Percentiles rank a stretch among this genome's conserved stretches.
phyloP scores from a whole-genome alignment of 2,113 vertebrate species.

The Procapra przewalskii region DNA sequence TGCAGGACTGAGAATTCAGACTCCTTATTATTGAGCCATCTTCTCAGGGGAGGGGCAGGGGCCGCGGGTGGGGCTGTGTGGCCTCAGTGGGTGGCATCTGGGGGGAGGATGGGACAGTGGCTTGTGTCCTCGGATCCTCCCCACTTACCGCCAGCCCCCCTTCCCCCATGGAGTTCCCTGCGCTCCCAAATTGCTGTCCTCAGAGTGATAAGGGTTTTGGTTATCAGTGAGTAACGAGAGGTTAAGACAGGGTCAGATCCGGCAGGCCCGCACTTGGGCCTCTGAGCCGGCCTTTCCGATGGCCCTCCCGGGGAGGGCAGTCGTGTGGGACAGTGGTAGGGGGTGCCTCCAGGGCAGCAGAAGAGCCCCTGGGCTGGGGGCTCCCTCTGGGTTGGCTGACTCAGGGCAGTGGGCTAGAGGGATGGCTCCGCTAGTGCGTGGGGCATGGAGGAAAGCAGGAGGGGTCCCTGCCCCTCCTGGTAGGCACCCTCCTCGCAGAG shows the following conservation, averaged over 20 bases:
- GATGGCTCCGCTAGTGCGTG: not conserved
- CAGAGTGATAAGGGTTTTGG: not conserved
- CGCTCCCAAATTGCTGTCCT: not conserved
- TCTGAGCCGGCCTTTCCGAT: not conserved
- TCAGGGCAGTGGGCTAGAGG: not conserved
- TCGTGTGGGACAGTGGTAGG: rapidly evolving
- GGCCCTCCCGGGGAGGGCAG: not conserved
- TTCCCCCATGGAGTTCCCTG: not conserved
- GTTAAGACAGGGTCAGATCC: too few relatives aligned
- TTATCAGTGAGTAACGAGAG: not conserved
- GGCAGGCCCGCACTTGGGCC: not conserved
- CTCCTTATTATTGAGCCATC: not conserved
- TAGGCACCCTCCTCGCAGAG: not conserved
- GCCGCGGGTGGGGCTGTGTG: not conserved
- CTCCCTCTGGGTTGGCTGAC: not conserved
- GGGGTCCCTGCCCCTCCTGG: not conserved
- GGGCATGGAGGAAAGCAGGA: not conserved
- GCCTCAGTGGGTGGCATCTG: not conserved
- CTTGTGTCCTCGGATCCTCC: not conserved
- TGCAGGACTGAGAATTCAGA: not conserved
- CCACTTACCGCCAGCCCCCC: rapidly evolving
- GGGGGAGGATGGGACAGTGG: not conserved
- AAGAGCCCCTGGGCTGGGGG: not conserved
- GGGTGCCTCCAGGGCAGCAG: not conserved
- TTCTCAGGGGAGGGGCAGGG: not conserved